phyloP scores from a whole-genome alignment of 2,113 vertebrate genomes.

The Lipophrys pholis region DNA sequence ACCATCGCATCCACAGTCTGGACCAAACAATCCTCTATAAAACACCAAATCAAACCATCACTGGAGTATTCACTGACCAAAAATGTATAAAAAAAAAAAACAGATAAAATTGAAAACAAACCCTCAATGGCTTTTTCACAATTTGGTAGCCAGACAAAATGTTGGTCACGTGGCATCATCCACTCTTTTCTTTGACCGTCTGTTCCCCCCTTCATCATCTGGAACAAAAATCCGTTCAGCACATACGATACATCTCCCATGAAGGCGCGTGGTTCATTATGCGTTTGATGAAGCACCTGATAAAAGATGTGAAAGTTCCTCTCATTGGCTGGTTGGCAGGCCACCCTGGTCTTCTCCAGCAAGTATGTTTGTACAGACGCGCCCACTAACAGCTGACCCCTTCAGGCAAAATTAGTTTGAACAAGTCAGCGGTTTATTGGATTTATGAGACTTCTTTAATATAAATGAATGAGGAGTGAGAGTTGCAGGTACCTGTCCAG shows the following conservation, averaged over 20 bases:
- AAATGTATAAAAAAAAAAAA: no score
- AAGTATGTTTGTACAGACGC: conserved; percentile 96
- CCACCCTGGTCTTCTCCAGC: conserved; percentile 95
- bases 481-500: conserved; percentile 86
- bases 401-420: conserved; percentile 58
- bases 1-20: conserved; percentile 92
- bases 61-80: no score
- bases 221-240: conserved; percentile 30
- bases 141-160: conserved; percentile 93
- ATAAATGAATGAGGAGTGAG: not conserved
- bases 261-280: not conserved
- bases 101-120: conserved; percentile 40
- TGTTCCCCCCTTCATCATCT: conserved; percentile 93
- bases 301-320: conserved; percentile 99
- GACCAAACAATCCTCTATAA: conserved; percentile 90
- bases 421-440: not conserved
- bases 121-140: conserved; percentile 88
- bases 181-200: conserved; percentile 89
- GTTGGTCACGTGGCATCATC: conserved; percentile 83
- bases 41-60: conserved; percentile 31
- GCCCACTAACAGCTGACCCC: conserved; percentile 90
- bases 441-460: no score
- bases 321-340: conserved; percentile 88
- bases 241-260: not conserved
- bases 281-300: conserved; percentile 82